phyloP scores from a whole-genome alignment of 35 echinoderm and acorn worm genomes.

The Nesometra sesokonis region DNA sequence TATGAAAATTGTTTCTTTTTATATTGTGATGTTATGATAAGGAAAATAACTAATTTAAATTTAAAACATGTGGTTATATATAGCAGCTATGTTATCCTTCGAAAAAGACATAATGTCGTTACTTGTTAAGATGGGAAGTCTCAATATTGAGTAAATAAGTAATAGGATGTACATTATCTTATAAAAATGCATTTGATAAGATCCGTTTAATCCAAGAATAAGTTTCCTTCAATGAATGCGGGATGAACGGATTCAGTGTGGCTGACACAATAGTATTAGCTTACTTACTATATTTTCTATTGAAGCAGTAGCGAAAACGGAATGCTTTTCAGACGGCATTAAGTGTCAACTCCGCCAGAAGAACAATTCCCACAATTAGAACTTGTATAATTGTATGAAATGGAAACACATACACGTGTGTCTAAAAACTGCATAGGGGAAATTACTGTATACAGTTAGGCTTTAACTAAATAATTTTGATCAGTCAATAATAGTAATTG shows the following conservation, averaged over 20 bases:
- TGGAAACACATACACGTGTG: background rate
- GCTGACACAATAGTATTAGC: background rate
- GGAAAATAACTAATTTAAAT: too few species aligned
- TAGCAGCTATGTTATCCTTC: too few species aligned
- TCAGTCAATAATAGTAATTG: too few species aligned
- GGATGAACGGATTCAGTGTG: background rate
- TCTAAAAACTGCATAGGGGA: too few species aligned
- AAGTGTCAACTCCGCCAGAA: background rate
- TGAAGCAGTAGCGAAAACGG: background rate
- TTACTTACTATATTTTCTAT: background rate
- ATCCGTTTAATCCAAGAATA: background rate
- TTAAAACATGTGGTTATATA: too few species aligned
- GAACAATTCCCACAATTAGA: background rate
- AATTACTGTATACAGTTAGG: too few species aligned
- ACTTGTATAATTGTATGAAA: background rate
- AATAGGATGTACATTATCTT: background rate
- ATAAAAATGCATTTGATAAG: background rate
- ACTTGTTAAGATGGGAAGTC: background rate
- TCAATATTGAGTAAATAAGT: background rate
- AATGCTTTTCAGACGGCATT: background rate
- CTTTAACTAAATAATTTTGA: too few species aligned
- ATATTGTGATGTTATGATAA: too few species aligned
- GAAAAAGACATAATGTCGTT: background rate
- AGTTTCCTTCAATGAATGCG: background rate
- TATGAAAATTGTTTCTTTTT: too few species aligned